phyloP scores from a whole-genome alignment of 2,113 vertebrate species.

The Heloderma charlesbogerti region DNA sequence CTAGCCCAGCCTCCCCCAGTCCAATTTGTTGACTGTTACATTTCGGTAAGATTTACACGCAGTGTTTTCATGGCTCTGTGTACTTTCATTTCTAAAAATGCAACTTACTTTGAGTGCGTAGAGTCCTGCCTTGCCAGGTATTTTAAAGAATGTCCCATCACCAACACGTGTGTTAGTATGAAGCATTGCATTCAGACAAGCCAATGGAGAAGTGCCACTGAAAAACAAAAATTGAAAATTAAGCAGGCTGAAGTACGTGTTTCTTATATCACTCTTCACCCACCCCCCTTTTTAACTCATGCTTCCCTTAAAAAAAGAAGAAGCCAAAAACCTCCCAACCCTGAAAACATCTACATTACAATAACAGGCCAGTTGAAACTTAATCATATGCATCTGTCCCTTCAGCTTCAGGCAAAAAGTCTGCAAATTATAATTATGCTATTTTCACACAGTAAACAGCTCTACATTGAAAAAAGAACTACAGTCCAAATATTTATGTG shows the following conservation, averaged over 20 bases:
- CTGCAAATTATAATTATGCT: conserved; percentile 81
- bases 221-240: conserved; percentile 78
- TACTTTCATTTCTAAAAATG: conserved; percentile 57
- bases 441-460: conserved; percentile 78
- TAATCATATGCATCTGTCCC: conserved; percentile 87
- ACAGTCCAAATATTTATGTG: conserved; percentile 77
- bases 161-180: conserved; percentile 88
- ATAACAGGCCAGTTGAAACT: conserved; percentile 83
- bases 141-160: conserved; percentile 90
- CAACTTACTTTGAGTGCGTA: conserved; percentile 89
- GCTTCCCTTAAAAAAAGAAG: conserved; percentile 51
- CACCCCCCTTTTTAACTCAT: conserved; percentile 63
- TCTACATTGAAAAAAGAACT: conserved; percentile 70
- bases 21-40: conserved; percentile 69
- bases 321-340: conserved; percentile 68
- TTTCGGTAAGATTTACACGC: conserved; percentile 64
- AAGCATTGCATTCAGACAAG: conserved; percentile 90
- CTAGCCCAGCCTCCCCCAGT: conserved; percentile 33
- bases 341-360: conserved; percentile 88
- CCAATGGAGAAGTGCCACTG: conserved; percentile 90
- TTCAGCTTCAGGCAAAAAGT: conserved; percentile 80
- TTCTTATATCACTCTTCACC: conserved; percentile 74
- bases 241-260: conserved; percentile 68
- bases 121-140: conserved; percentile 88
- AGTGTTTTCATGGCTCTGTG: conserved; percentile 50